Evolutionary conservation across 2,888 invertebrate species (phyloP).

Genomic region (Caenorhabditis doughertyi): DNA sequence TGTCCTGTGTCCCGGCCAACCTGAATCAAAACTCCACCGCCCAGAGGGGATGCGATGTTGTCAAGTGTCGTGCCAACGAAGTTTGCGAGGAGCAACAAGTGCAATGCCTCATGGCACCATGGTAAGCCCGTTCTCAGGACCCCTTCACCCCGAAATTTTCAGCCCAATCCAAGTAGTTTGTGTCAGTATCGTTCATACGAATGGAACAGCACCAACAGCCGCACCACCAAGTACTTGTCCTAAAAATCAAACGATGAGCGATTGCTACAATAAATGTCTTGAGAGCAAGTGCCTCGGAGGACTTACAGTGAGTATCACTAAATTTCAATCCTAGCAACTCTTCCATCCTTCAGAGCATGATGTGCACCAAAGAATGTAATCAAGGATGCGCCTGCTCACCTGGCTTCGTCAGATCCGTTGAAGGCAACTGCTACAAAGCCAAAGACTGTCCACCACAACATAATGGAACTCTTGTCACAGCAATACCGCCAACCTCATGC

Average conservation of each 20-base stretch:
- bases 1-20: constrained; percentile 37
- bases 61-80: constrained; percentile 33
- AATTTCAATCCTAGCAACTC: not conserved
- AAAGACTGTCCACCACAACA: constrained; percentile 46
- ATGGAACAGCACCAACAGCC: not conserved
- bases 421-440: constrained; percentile 50
- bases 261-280: constrained; percentile 43
- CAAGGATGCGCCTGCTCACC: constrained; percentile 36
- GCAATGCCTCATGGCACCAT: constrained; percentile 21
- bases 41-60: constrained; percentile 35
- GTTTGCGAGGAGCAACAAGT: constrained; percentile 32
- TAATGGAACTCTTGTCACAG: too few species aligned
- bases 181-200: constrained; percentile 25
- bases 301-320: constrained; percentile 8
- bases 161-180: constrained; percentile 39
- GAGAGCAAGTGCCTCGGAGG: constrained; percentile 45
- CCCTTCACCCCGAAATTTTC: not conserved
- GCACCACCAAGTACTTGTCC: not conserved
- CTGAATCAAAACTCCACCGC: not conserved
- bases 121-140: constrained; percentile 3
- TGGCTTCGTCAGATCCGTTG: constrained; percentile 38
- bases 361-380: constrained; percentile 48
- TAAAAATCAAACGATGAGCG: constrained; percentile 30
- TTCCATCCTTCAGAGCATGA: constrained; percentile 39
- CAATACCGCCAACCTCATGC: too few species aligned